A percentile compares a stretch with the other conserved stretches of the same genome.
These are phyloP conservation scores for Proales similis DNA, from an alignment of 1,140 invertebrate genomes.

Conservation along the genomic window DNA sequence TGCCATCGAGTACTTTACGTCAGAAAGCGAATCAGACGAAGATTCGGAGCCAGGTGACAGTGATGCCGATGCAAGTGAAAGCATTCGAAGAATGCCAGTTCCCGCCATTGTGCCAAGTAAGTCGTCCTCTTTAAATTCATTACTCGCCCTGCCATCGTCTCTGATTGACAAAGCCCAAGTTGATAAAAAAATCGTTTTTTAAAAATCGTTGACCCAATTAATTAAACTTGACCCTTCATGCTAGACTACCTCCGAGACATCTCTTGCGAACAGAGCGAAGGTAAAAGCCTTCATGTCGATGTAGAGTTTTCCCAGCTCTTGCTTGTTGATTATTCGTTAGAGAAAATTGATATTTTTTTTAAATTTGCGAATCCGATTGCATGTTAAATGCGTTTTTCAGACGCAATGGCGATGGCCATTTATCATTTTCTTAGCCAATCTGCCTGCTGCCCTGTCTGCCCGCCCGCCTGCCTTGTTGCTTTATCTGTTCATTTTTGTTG, in stretches of 20 bases:
- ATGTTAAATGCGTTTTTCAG: too few species aligned
- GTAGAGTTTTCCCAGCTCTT: too few species aligned
- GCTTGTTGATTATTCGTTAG: too few species aligned
- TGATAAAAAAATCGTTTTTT: not conserved
- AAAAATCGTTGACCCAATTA: not conserved
- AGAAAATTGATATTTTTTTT: too few species aligned
- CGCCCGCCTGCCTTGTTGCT: too few species aligned
- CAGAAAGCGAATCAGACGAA: constrained; percentile 29
- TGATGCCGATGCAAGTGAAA: constrained; percentile 8
- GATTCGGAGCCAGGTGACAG: constrained; percentile 32
- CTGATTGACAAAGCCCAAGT: constrained; percentile 1
- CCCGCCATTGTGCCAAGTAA: not conserved
- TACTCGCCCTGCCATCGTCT: not conserved
- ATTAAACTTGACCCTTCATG: not conserved
- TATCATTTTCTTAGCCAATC: too few species aligned
- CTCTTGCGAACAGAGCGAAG: constrained; percentile 31
- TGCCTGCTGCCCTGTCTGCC: too few species aligned
- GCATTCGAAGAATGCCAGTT: not conserved
- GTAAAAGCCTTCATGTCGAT: too few species aligned
- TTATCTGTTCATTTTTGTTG: too few species aligned
- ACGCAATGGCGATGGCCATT: too few species aligned
- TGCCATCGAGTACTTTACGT: constrained; percentile 36
- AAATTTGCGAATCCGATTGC: too few species aligned
- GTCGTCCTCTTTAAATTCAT: not conserved
- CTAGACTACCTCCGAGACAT: constrained; percentile 8